Conservation (phyloP, 2,797 vertebrate species). For the Dromococcyx pavoninus region DNA sequence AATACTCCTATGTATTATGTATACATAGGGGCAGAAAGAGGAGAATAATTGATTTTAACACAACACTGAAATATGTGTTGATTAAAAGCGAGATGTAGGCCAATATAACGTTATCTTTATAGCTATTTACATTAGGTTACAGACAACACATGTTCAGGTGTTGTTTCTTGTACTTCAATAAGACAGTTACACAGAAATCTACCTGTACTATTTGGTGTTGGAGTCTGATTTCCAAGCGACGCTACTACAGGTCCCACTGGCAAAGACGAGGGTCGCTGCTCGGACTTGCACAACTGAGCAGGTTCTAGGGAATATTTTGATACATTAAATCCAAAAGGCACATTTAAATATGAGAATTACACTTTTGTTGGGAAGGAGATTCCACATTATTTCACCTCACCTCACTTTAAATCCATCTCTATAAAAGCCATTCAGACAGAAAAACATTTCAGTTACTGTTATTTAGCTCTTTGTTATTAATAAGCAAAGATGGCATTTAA, state of each 20-base stretch:
- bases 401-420: not conserved
- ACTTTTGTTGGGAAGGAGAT: not conserved
- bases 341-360: not conserved
- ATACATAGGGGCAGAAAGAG: not conserved
- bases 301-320: slow-evolving; percentile 81
- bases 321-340: not conserved
- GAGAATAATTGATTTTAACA: not conserved
- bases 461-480: not conserved
- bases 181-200: not conserved
- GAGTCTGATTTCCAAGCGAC: slow-evolving; percentile 93
- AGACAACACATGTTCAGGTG: not conserved
- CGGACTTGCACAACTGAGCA: slow-evolving; percentile 92
- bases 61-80: not conserved
- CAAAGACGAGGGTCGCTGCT: slow-evolving; percentile 94
- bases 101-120: not conserved
- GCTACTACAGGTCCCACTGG: slow-evolving; percentile 92
- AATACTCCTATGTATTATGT: not conserved
- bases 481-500: not conserved
- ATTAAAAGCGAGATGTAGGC: not conserved
- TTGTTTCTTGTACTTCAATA: not conserved
- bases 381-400: not conserved
- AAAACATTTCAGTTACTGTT: not conserved
- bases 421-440: not conserved
- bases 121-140: not conserved
- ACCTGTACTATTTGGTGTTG: slow-evolving; percentile 99